Evolutionary conservation across 1,140 invertebrate species (phyloP), one percentile per base, ranked within the genome.

Genomic region (Augochlora pura): DNA sequence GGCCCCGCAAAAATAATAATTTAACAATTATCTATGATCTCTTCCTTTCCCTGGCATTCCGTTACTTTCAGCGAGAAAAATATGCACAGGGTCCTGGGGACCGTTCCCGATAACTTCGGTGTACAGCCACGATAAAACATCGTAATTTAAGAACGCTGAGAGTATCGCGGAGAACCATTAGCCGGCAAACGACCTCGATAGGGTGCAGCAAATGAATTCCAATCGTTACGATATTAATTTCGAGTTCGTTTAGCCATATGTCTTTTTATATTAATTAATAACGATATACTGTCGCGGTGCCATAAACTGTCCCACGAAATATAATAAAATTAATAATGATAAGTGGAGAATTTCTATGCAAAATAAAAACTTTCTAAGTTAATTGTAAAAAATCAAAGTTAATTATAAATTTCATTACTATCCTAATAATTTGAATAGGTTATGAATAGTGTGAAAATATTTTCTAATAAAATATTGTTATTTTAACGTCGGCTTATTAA

Each of bases 11-110:
- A 89, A 88, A 89, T 85, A 86, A 88, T 88, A 90, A 89, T 87
- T 89, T 88, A 86, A 74, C 85, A 83, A 89, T 88, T 89, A 90
- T 89, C 89, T 88, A 25, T 60, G 66, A 83, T 87, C 87, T 84
- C 60, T 80, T 14, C 52, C 54, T 25, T 18, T 65, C 27, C 62
- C 49, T 14, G 57, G 68, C 64, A 27, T 82, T 77, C 82, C 69
- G 81, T 88, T 85, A 83, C 87, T 87, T 83, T 68, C 81, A 70
- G 46, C 72, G 25, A 64, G 60, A 83, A 77, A 75, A 74, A 78
- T 67, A 77, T 76, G 66, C 52, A 62, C 38, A n/a, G 63, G 67
- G 23, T 25, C 46, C 12, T n/a, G 46, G 42, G 54, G 5, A 14
- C 38, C 12, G 69, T 49, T 32, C 27, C 69, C 60, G 77, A 79